A percentile compares a stretch with the other conserved stretches of the same genome.
These are phyloP conservation scores for Hoplodrina ambigua DNA, from an alignment of 2,888 invertebrate species.

Conservation along the genomic window DNA sequence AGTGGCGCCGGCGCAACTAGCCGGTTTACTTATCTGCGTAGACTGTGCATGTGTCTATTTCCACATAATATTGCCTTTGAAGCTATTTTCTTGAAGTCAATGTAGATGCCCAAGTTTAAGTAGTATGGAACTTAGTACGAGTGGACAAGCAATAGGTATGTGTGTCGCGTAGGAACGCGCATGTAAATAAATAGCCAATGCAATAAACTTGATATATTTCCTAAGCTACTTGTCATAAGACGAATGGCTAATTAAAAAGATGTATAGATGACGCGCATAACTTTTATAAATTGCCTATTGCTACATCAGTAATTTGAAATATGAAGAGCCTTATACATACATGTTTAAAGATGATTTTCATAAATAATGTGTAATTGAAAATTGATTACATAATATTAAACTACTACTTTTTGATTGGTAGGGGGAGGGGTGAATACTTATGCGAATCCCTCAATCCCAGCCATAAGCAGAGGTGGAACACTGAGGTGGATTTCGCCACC, in stretches of 20 bases:
- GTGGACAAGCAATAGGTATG: background rate
- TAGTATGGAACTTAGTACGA: background rate
- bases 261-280: conserved; percentile 29
- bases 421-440: background rate
- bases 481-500: no score
- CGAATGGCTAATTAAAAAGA: conserved; percentile 51
- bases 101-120: conserved; percentile 15
- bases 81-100: conserved; percentile 26
- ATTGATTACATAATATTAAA: conserved; percentile 13
- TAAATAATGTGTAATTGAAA: conserved; percentile 31
- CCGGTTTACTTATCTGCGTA: conserved; percentile 56
- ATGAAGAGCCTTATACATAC: conserved; percentile 18
- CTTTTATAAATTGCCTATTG: conserved; percentile 40
- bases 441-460: no score
- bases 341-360: conserved; percentile 30
- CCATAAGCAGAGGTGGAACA: no score
- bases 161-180: conserved; percentile 11
- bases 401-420: background rate
- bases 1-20: conserved; percentile 55
- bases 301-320: conserved; percentile 36
- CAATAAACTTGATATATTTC: conserved; percentile 51
- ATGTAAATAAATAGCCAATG: background rate
- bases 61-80: conserved; percentile 39
- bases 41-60: conserved; percentile 48
- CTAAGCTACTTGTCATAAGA: conserved; percentile 40